phyloP scores from a whole-genome alignment of 2,113 vertebrate species.

The Plestiodon gilberti region DNA sequence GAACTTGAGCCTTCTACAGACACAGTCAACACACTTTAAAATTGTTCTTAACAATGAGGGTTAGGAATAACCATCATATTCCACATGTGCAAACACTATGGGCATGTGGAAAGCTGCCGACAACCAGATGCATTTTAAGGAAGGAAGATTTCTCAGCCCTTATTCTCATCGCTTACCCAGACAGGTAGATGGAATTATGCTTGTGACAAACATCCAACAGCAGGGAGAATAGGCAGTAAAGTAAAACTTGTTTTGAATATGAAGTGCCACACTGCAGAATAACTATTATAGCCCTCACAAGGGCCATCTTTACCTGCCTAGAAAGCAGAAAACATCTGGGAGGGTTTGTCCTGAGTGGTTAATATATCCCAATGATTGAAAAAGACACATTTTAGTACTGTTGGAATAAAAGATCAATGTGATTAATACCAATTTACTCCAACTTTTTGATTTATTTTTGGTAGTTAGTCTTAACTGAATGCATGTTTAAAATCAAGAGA shows the following conservation, averaged over 20 bases:
- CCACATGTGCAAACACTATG: not conserved
- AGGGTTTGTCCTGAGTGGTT: not conserved
- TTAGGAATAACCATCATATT: not conserved
- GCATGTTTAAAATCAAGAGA: not conserved
- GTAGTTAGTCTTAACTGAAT: not conserved
- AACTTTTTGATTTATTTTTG: conserved; percentile 1
- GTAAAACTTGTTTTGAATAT: conserved; percentile 54
- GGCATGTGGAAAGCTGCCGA: not conserved
- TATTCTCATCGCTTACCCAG: conserved; percentile 29
- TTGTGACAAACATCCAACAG: conserved; percentile 50
- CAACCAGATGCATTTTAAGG: not conserved
- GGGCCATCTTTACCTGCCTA: conserved; percentile 23
- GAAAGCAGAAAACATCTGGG: conserved; percentile 22
- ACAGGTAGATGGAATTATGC: conserved; percentile 54
- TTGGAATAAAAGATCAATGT: conserved; percentile 32
- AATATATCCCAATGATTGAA: not conserved
- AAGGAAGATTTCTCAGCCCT: not conserved
- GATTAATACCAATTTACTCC: conserved; percentile 27
- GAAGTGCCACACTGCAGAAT: conserved; percentile 25
- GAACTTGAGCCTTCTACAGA: not conserved
- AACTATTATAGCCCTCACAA: conserved; percentile 11
- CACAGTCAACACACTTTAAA: not conserved
- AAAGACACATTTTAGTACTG: conserved; percentile 8
- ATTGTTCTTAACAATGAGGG: not conserved
- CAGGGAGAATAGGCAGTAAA: conserved; percentile 54